phyloP scores from a whole-genome alignment of 2,113 vertebrate species.

The Colossoma macropomum region DNA sequence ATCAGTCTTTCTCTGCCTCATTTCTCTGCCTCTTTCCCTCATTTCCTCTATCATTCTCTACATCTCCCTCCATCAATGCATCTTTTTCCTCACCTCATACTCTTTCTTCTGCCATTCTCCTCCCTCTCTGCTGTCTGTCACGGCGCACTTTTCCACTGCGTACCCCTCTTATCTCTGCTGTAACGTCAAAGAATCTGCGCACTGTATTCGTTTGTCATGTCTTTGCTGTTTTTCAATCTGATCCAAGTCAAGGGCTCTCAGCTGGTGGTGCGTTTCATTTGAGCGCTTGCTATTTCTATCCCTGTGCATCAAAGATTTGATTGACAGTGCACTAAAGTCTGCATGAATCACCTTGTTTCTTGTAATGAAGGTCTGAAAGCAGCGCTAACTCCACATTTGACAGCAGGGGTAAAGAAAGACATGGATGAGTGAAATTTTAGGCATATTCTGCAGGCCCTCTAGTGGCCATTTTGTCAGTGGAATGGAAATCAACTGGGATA shows the following conservation, averaged over 20 bases:
- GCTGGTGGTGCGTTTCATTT: background rate
- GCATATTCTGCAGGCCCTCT: too few species aligned
- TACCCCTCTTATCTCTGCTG: background rate
- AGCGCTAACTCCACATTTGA: background rate
- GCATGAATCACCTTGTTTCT: background rate
- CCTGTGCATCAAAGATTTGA: background rate
- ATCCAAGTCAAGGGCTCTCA: conserved; percentile 1
- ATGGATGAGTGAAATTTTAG: background rate
- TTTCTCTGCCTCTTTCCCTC: background rate
- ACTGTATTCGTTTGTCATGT: background rate
- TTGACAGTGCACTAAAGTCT: background rate
- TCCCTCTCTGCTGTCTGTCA: background rate
- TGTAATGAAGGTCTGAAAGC: background rate
- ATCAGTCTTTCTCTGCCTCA: background rate
- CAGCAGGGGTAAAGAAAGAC: background rate
- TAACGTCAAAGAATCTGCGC: background rate
- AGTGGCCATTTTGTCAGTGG: too few species aligned
- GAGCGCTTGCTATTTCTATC: background rate
- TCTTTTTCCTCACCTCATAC: conserved; percentile 35
- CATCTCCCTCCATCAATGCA: conserved; percentile 38
- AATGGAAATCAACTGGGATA: too few species aligned
- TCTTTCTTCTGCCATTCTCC: background rate
- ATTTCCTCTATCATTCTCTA: background rate
- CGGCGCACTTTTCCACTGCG: background rate
- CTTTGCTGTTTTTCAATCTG: background rate